Evolutionary conservation across 2,888 invertebrate species (phyloP).

Genomic region (Carpatolechia fugitivella): DNA sequence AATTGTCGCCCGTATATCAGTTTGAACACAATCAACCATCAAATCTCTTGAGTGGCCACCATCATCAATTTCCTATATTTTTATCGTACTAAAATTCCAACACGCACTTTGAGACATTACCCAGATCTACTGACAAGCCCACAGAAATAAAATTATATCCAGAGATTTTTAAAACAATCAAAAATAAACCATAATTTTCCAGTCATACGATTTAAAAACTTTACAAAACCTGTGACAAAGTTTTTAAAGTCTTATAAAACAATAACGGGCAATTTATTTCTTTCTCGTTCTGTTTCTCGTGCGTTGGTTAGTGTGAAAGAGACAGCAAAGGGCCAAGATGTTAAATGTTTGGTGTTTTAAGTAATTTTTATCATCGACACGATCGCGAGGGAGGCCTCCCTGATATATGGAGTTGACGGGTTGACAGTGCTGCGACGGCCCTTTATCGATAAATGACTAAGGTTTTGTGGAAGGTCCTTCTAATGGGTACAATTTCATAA

Average conservation of each 20-base stretch:
- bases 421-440: slow-evolving; percentile 48
- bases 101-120: slow-evolving; percentile 61
- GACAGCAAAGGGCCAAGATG: slow-evolving; percentile 50
- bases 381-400: slow-evolving; percentile 66
- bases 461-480: neutral
- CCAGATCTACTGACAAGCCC: slow-evolving; percentile 56
- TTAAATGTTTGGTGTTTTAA: slow-evolving; percentile 78
- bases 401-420: slow-evolving; percentile 71
- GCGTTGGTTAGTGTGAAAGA: slow-evolving; percentile 36
- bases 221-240: slow-evolving; percentile 14
- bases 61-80: slow-evolving; percentile 61
- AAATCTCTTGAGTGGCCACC: slow-evolving; percentile 36
- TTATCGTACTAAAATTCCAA: slow-evolving; percentile 54
- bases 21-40: slow-evolving; percentile 39
- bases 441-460: slow-evolving; percentile 34
- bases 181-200: slow-evolving; percentile 32
- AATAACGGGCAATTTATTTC: slow-evolving; percentile 17
- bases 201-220: slow-evolving; percentile 37
- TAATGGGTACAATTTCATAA: too few species aligned
- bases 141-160: slow-evolving; percentile 62
- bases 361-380: slow-evolving; percentile 78
- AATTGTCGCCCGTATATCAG: slow-evolving; percentile 31
- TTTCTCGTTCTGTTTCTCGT: slow-evolving; percentile 33
- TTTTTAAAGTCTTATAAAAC: slow-evolving; percentile 10
- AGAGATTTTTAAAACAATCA: slow-evolving; percentile 29